Conservation (phyloP, 2,888 invertebrate genomes). For the Fragum fragum region DNA sequence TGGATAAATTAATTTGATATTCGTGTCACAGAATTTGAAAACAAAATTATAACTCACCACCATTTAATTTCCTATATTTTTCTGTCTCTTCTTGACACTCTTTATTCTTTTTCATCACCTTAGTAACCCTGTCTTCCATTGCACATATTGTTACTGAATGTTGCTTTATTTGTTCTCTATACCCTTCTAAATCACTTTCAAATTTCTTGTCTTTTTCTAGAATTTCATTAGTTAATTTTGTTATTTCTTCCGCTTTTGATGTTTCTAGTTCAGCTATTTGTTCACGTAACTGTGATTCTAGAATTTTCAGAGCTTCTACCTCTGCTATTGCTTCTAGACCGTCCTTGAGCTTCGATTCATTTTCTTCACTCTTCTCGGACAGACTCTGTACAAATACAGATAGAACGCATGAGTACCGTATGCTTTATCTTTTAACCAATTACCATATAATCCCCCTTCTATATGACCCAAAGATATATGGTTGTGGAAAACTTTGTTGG, state of each 20-base stretch:
- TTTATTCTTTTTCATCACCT: slow-evolving; percentile 84
- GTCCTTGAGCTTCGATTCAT: slow-evolving; percentile 75
- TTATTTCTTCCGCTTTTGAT: slow-evolving; percentile 65
- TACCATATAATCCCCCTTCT: no score
- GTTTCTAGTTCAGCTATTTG: slow-evolving; percentile 72
- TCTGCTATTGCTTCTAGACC: slow-evolving; percentile 76
- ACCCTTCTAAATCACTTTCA: slow-evolving; percentile 76
- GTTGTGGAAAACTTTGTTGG: no score
- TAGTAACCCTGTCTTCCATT: slow-evolving; percentile 85
- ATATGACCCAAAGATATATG: no score
- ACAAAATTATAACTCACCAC: slow-evolving; percentile 74
- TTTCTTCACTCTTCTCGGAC: slow-evolving; percentile 77
- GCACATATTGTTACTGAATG: slow-evolving; percentile 86
- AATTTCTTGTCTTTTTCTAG: slow-evolving; percentile 69
- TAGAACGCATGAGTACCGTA: no score
- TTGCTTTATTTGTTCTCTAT: slow-evolving; percentile 85
- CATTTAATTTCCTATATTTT: slow-evolving; percentile 74
- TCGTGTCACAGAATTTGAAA: no score
- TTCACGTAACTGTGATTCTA: slow-evolving; percentile 77
- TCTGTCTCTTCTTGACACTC: slow-evolving; percentile 81
- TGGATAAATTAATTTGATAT: no score
- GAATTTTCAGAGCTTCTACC: slow-evolving; percentile 76
- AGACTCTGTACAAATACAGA: slow-evolving; percentile 72
- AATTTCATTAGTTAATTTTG: slow-evolving; percentile 69
- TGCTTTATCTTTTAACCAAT: no score